These are phyloP conservation scores for Drosophila villosipedis DNA, from an alignment of 2,888 invertebrate genomes.

Conservation along the genomic window DNA sequence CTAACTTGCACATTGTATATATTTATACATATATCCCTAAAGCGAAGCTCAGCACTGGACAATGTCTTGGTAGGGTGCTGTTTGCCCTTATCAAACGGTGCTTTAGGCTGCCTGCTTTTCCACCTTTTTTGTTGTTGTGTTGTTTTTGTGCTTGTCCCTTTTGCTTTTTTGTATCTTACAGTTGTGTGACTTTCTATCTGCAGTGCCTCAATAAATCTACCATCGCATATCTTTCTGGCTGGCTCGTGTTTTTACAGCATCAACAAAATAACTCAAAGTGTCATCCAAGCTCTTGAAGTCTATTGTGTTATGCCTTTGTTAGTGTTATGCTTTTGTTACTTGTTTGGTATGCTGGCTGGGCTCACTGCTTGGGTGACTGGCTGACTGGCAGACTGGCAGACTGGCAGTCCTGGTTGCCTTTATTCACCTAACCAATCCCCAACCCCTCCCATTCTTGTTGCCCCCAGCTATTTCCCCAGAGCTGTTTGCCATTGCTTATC, in stretches of 20 bases:
- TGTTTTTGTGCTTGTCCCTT: constrained; percentile 5
- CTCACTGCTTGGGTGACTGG: constrained; percentile 1
- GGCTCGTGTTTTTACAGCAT: constrained; percentile 68
- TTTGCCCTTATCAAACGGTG: constrained; percentile 57
- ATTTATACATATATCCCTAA: constrained; percentile 10
- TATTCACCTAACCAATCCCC: constrained; percentile 4
- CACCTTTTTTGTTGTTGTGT: constrained; percentile 39
- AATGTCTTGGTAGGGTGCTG: constrained; percentile 29
- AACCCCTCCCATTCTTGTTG: not conserved
- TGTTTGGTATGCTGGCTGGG: constrained; percentile 13
- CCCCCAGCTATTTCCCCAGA: constrained; percentile 17
- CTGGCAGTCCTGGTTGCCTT: constrained; percentile 4
- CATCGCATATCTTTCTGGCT: constrained; percentile 66
- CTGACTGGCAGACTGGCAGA: not conserved
- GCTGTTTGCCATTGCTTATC: constrained; percentile 58
- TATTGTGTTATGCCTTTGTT: constrained; percentile 68
- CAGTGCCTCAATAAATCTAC: constrained; percentile 68
- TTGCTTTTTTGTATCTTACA: constrained; percentile 7
- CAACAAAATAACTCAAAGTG: constrained; percentile 78
- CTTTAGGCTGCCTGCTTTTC: constrained; percentile 52
- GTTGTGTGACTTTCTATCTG: constrained; percentile 45
- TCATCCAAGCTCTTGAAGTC: constrained; percentile 78
- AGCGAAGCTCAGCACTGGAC: constrained; percentile 45
- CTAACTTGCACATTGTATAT: not conserved
- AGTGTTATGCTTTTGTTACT: constrained; percentile 48